Conservation (phyloP, 2,113 vertebrate genomes). For the Onychorhynchus coronatus region DNA sequence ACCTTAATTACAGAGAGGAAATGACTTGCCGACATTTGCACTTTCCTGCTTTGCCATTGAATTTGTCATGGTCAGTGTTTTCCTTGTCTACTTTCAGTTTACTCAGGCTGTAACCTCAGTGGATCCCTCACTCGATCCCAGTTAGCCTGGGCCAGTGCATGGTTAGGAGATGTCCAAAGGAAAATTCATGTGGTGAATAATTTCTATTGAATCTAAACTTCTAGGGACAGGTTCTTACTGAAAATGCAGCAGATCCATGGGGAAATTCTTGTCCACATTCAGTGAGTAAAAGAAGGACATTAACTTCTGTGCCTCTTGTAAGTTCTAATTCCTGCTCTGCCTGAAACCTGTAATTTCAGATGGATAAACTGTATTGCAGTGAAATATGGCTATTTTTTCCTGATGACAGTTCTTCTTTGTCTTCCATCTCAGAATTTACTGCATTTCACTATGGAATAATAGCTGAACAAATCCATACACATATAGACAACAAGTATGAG, state of each 20-base stretch:
- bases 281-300: not conserved
- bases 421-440: not conserved
- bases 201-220: not conserved
- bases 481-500: not conserved
- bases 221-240: not conserved
- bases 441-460: not conserved
- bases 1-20: slow-evolving; percentile 62
- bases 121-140: not conserved
- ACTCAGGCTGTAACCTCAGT: not conserved
- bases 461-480: not conserved
- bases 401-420: not conserved
- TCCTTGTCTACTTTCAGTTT: not conserved
- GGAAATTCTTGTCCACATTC: not conserved
- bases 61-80: slow-evolving; percentile 29
- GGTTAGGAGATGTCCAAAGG: not conserved
- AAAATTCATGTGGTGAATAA: not conserved
- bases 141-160: not conserved
- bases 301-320: not conserved
- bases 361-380: not conserved
- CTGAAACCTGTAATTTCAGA: not conserved
- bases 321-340: not conserved
- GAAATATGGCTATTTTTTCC: not conserved
- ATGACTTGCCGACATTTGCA: slow-evolving; percentile 43
- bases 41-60: slow-evolving; percentile 30
- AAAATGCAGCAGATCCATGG: not conserved